Percentiles rank a stretch among this genome's conserved stretches.
phyloP scores from a whole-genome alignment of 2,888 invertebrate genomes.

The Eupithecia exiguata region DNA sequence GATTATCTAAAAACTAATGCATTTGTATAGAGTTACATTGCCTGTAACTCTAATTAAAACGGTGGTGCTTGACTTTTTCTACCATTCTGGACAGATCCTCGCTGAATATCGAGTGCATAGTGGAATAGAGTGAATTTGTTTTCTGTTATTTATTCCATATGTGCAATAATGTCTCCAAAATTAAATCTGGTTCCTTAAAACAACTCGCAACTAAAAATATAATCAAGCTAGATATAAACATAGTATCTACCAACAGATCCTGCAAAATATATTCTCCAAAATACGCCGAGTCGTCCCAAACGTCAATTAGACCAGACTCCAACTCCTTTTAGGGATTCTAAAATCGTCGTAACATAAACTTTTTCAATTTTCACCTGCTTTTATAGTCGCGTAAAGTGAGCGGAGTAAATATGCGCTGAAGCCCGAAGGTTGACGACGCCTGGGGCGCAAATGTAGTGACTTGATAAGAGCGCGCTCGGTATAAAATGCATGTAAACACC shows the following conservation, averaged over 20 bases:
- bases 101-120: not conserved
- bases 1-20: not conserved
- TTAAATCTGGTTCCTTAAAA: not conserved
- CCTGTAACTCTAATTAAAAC: not conserved
- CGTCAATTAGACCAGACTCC: slow-evolving; percentile 70
- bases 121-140: not conserved
- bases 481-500: slow-evolving; percentile 81
- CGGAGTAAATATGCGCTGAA: slow-evolving; percentile 74
- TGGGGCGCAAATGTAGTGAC: slow-evolving; percentile 70
- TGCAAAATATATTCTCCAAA: slow-evolving; percentile 19
- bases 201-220: not conserved
- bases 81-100: not conserved
- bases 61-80: not conserved
- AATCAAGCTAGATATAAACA: not conserved
- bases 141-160: not conserved
- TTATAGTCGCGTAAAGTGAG: slow-evolving; percentile 76
- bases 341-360: slow-evolving; percentile 79
- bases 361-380: slow-evolving; percentile 82
- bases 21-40: not conserved
- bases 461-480: slow-evolving; percentile 71
- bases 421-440: slow-evolving; percentile 76
- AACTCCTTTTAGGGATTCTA: slow-evolving; percentile 69
- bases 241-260: not conserved
- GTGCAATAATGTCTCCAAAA: not conserved
- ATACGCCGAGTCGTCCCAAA: slow-evolving; percentile 29